A percentile compares a stretch with the other conserved stretches of the same genome.
Evolutionary conservation across 2,113 vertebrate genomes (phyloP).

Genomic region (Pseudopipra pipra): DNA sequence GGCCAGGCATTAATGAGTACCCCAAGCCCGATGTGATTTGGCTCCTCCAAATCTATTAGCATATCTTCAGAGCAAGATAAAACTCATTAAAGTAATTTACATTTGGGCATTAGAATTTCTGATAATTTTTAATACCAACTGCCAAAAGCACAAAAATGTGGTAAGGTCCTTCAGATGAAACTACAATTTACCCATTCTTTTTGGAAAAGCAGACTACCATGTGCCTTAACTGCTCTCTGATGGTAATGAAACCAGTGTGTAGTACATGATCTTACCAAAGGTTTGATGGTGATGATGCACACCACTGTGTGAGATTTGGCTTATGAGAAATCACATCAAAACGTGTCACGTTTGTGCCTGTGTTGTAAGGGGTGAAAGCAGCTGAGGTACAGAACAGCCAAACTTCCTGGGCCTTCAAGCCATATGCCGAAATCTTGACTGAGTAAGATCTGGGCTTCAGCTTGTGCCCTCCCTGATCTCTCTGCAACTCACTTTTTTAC

Average conservation of each 20-base stretch:
- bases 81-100: conserved; percentile 35
- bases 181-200: neutral
- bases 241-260: neutral
- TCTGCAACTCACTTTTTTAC: neutral
- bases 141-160: neutral
- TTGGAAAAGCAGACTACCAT: neutral
- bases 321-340: neutral
- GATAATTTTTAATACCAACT: neutral
- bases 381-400: neutral
- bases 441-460: neutral
- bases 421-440: neutral
- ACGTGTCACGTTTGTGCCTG: neutral
- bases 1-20: conserved; percentile 29
- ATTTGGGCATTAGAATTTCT: neutral
- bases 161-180: neutral
- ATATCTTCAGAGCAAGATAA: conserved; percentile 45
- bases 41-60: conserved; percentile 6
- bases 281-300: neutral
- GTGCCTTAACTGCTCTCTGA: neutral
- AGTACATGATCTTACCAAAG: neutral
- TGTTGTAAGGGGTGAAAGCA: neutral
- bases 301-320: neutral
- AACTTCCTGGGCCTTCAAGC: neutral
- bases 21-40: conserved; percentile 8
- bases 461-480: neutral